phyloP scores from a whole-genome alignment of 2,113 vertebrate species.

The Bostrychus sinensis region DNA sequence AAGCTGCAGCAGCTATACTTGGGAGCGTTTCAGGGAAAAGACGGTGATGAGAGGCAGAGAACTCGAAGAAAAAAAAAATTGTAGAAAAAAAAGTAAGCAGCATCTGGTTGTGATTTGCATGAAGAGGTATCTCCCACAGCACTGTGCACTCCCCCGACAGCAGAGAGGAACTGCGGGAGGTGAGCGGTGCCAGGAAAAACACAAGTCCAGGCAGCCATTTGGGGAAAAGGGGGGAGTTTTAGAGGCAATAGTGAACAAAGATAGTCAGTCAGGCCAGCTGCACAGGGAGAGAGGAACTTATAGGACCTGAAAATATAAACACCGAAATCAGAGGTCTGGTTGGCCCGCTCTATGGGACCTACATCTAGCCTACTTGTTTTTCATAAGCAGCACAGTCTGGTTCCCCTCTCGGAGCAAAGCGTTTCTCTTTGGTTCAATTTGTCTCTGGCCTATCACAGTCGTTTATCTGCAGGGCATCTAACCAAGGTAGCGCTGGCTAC shows the following conservation, averaged over 20 bases:
- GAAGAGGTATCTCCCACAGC: conserved; percentile 52
- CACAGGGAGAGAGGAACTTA: conserved; percentile 44
- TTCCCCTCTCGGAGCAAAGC: too few species aligned
- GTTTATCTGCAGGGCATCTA: too few species aligned
- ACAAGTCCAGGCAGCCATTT: conserved; percentile 51
- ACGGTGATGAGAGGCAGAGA: conserved; percentile 23
- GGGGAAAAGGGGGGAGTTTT: conserved; percentile 4
- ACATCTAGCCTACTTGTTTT: too few species aligned
- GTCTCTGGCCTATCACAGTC: too few species aligned
- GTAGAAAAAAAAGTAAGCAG: background rate
- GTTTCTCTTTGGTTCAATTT: too few species aligned
- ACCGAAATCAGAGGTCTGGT: conserved; percentile 36
- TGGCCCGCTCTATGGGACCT: conserved; percentile 38
- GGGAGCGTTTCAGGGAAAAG: conserved; percentile 2
- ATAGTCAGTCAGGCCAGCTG: conserved; percentile 58
- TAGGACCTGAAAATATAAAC: conserved; percentile 55
- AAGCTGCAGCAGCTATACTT: background rate
- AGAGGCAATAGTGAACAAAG: conserved; percentile 41
- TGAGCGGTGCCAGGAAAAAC: conserved; percentile 62
- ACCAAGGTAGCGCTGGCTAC: too few species aligned
- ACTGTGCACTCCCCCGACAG: conserved; percentile 47
- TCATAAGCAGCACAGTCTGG: too few species aligned
- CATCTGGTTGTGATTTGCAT: conserved; percentile 59
- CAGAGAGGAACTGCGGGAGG: conserved; percentile 54
- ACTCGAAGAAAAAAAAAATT: conserved; percentile 2